Percentiles rank a stretch among this genome's conserved stretches.
These are phyloP conservation scores for Tauraco hartlaubi DNA, from an alignment of 2,797 vertebrate species.

Conservation along the genomic window DNA sequence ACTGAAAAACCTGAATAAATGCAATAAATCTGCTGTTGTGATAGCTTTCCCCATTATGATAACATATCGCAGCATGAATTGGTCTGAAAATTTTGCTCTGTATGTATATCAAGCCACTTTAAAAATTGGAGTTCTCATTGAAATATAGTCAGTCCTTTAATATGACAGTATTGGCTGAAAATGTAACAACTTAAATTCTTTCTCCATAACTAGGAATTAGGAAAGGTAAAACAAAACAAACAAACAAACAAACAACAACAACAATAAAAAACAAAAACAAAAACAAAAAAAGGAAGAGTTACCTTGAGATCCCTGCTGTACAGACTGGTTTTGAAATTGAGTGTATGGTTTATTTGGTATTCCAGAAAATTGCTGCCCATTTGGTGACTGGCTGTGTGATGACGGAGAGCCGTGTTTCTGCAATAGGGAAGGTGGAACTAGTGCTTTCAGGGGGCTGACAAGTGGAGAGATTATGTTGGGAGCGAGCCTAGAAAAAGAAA, in stretches of 20 bases:
- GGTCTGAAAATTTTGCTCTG: background rate
- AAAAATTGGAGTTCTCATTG: background rate
- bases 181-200: background rate
- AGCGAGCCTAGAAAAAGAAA: conserved; percentile 83
- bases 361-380: conserved; percentile 81
- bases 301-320: conserved; percentile 85
- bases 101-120: background rate
- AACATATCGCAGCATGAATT: background rate
- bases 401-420: conserved; percentile 84
- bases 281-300: background rate
- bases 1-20: background rate
- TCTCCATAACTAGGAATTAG: background rate
- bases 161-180: background rate
- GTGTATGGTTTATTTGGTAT: conserved; percentile 87
- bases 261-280: background rate
- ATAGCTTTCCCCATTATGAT: background rate
- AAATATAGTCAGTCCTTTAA: background rate
- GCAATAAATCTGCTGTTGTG: background rate
- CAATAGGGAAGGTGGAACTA: conserved; percentile 83
- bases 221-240: background rate
- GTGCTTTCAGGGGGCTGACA: conserved; percentile 86
- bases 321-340: conserved; percentile 87
- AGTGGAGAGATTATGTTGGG: conserved; percentile 86
- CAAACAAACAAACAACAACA: background rate
- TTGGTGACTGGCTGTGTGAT: conserved; percentile 77